Conservation (phyloP, 2,797 vertebrate species). For the Clarias platycephalus region DNA sequence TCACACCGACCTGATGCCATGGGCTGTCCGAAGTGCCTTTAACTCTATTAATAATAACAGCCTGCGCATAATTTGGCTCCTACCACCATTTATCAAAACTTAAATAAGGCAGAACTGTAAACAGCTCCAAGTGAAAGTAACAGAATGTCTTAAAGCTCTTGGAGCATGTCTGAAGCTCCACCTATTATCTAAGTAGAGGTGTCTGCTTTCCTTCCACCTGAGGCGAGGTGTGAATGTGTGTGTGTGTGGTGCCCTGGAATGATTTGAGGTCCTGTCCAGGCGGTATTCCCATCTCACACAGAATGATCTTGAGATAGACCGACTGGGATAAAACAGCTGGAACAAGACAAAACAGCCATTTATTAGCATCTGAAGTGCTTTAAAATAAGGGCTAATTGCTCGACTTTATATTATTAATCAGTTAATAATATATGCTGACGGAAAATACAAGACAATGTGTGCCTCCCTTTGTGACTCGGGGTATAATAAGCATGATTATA, state of each 20-base stretch:
- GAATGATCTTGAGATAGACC: neutral
- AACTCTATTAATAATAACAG: neutral
- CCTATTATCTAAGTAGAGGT: neutral
- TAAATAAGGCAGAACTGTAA: neutral
- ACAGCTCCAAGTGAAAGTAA: neutral
- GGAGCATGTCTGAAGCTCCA: neutral
- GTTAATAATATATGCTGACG: too few relatives aligned
- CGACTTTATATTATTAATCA: too few relatives aligned
- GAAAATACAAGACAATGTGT: too few relatives aligned
- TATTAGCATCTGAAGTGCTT: too few relatives aligned
- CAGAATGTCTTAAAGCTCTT: neutral
- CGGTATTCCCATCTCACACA: neutral
- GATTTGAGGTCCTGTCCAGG: neutral
- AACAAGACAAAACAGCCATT: neutral
- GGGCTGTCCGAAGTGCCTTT: neutral
- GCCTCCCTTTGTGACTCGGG: too few relatives aligned
- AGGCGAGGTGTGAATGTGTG: neutral
- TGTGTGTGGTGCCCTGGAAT: neutral
- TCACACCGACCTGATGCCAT: too few relatives aligned
- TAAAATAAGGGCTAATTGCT: too few relatives aligned
- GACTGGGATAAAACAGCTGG: neutral
- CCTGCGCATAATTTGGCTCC: neutral
- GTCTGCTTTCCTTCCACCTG: neutral
- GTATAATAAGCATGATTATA: too few relatives aligned
- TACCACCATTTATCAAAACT: neutral